Conservation (phyloP, 2,113 vertebrate species). For the Pterocles gutturalis region DNA sequence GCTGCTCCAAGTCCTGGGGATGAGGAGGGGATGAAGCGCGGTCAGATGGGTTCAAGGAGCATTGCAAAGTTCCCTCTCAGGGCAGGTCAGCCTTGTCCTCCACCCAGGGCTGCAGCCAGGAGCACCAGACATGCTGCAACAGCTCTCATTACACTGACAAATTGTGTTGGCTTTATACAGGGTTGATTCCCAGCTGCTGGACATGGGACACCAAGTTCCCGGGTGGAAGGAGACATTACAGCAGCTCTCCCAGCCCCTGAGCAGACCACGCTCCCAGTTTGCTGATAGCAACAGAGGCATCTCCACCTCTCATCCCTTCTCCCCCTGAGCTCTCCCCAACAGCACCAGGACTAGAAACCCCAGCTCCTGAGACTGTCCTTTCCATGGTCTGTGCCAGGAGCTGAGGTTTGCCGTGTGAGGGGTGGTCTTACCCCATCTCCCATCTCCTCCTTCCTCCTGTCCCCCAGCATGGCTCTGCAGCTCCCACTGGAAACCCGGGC, state of each 20-base stretch:
- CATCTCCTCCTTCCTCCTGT: neutral
- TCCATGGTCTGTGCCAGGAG: fast-evolving
- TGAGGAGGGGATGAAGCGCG: fast-evolving
- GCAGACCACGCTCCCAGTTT: fast-evolving
- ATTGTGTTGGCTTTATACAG: neutral
- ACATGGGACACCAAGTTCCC: fast-evolving
- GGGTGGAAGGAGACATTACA: fast-evolving
- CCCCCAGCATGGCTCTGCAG: neutral
- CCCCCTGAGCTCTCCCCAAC: neutral
- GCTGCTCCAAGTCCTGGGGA: slow-evolving; percentile 75
- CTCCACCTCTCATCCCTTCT: neutral
- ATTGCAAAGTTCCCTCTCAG: neutral
- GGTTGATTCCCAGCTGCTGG: neutral
- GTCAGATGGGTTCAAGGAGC: neutral
- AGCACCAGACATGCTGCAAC: neutral
- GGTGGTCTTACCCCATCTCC: neutral
- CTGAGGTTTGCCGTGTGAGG: neutral
- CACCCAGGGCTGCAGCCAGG: neutral
- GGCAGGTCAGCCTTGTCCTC: neutral
- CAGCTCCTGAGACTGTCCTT: neutral
- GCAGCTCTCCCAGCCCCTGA: neutral
- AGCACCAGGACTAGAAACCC: neutral
- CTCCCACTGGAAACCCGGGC: fast-evolving
- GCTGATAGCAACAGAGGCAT: fast-evolving
- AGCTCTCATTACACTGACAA: neutral